Evolutionary conservation across 2,797 vertebrate genomes (phyloP).

Genomic region (Antennarius maculatus): DNA sequence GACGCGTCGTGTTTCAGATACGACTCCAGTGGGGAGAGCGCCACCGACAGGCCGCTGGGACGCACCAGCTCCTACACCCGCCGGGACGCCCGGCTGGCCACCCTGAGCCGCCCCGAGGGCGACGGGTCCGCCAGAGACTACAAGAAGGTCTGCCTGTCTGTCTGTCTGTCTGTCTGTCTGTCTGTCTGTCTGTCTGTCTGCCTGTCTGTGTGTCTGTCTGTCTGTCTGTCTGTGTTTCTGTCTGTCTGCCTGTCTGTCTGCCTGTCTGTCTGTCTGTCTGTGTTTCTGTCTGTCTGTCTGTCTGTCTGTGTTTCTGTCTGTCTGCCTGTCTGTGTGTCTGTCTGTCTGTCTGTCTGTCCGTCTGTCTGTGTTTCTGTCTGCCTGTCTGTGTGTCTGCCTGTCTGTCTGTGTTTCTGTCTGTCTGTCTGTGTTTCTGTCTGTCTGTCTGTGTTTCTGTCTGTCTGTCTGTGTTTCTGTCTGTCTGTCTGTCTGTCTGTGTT

Average conservation of each 20-base stretch:
- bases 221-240: too few species aligned
- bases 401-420: too few species aligned
- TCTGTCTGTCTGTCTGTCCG: conserved; percentile 49
- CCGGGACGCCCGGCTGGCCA: conserved; percentile 88
- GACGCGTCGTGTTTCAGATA: conserved; percentile 73
- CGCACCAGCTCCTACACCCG: conserved; percentile 86
- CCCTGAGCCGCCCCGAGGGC: conserved; percentile 84
- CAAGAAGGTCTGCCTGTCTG: conserved; percentile 83
- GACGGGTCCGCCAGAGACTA: conserved; percentile 88
- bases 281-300: too few species aligned
- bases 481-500: too few species aligned
- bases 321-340: conserved; percentile 53
- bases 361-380: too few species aligned
- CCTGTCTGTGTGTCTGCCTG: too few species aligned
- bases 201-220: too few species aligned
- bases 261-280: too few species aligned
- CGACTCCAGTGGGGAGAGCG: conserved; percentile 84
- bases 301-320: too few species aligned
- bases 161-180: too few species aligned
- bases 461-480: background rate
- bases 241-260: conserved; percentile 68
- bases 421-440: too few species aligned
- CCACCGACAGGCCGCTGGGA: conserved; percentile 83
- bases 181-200: too few species aligned
- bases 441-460: conserved; percentile 49